A percentile compares a stretch with the other conserved stretches of the same genome.
Evolutionary conservation across 2,888 invertebrate species (phyloP).

Genomic region (Hemaris fuciformis): DNA sequence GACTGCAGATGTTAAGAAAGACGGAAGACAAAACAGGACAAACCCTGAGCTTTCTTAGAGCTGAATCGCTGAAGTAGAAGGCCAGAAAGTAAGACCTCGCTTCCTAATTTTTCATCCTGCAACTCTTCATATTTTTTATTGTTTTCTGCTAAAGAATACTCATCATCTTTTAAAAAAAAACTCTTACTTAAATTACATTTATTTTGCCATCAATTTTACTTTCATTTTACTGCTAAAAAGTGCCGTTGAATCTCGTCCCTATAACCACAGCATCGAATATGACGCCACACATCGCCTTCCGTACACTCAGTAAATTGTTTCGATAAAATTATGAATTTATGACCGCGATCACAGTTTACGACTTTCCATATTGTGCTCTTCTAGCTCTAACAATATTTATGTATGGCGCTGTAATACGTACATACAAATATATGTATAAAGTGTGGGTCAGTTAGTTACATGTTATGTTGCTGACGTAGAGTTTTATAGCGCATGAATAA

Average conservation of each 20-base stretch:
- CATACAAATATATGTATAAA: background rate
- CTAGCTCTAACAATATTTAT: background rate
- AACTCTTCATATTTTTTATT: too few relatives aligned
- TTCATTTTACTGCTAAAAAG: too few relatives aligned
- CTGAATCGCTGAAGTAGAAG: too few relatives aligned
- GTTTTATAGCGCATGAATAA: too few relatives aligned
- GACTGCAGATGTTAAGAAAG: too few relatives aligned
- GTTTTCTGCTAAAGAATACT: too few relatives aligned
- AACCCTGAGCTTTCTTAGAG: too few relatives aligned
- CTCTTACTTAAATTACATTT: too few relatives aligned
- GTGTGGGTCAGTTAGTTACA: background rate
- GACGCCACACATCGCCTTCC: background rate
- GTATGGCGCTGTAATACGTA: too few relatives aligned
- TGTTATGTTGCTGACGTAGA: background rate
- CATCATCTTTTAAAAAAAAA: background rate
- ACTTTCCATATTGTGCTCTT: background rate
- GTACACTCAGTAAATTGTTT: conserved; percentile 4
- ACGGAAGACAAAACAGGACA: too few relatives aligned
- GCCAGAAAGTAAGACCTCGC: too few relatives aligned
- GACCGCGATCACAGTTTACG: conserved; percentile 6
- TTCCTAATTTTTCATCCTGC: too few relatives aligned
- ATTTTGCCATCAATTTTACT: background rate
- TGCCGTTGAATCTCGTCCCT: background rate
- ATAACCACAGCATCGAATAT: conserved; percentile 2
- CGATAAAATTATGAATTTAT: conserved; percentile 7